Conservation (phyloP, 1,140 invertebrate species). For the Sitophilus oryzae region DNA sequence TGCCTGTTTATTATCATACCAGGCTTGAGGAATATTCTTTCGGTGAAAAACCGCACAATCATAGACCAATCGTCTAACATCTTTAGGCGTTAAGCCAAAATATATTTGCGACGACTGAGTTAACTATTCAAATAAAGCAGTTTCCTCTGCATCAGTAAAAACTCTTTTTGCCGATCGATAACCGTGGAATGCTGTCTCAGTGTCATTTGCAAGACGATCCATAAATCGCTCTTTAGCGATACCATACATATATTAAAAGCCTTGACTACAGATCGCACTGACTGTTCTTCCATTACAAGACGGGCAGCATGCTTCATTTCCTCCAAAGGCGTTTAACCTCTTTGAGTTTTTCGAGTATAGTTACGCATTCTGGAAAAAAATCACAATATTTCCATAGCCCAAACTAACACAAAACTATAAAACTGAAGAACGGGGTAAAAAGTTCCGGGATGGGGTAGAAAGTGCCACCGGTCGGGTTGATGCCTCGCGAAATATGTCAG, state of each 20-base stretch:
- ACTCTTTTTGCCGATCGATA: no score
- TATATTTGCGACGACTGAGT: conserved; percentile 18
- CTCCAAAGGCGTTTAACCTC: conserved; percentile 1
- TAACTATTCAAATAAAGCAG: conserved; percentile 10
- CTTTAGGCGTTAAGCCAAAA: conserved; percentile 25
- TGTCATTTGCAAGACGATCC: not conserved
- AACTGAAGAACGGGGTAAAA: no score
- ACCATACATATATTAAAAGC: conserved; percentile 1
- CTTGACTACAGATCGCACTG: conserved; percentile 1
- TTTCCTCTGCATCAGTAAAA: conserved; percentile 14
- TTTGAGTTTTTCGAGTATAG: conserved; percentile 13
- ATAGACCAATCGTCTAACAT: conserved; percentile 28
- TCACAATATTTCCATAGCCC: not conserved
- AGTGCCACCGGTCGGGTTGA: not conserved
- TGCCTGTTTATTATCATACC: conserved; percentile 38
- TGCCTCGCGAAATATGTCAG: no score
- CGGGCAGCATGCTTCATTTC: not conserved
- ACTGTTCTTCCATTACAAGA: not conserved
- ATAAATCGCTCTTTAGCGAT: not conserved
- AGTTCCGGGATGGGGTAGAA: conserved; percentile 1
- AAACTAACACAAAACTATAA: no score
- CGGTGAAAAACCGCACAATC: conserved; percentile 30
- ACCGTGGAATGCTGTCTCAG: no score
- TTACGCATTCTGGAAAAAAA: conserved; percentile 9
- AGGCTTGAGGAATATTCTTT: conserved; percentile 23